Evolutionary conservation across 2,113 vertebrate species (phyloP).

Genomic region (Uropsilus gracilis): DNA sequence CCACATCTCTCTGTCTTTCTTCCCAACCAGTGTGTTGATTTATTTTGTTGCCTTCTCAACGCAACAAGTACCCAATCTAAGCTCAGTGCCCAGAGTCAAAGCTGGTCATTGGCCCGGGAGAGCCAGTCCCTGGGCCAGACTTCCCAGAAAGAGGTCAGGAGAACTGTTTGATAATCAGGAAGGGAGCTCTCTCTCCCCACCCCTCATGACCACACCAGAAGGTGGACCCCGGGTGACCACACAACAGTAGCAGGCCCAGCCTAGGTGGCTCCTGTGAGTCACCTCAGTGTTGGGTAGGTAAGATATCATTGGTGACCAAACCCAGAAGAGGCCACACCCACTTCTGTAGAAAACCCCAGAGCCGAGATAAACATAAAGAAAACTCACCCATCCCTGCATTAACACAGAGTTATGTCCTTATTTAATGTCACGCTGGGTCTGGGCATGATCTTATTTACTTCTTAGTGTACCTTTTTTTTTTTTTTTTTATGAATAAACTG

Average conservation of each 20-base stretch:
- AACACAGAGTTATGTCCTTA: neutral
- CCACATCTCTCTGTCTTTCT: too few relatives aligned
- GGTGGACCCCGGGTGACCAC: neutral
- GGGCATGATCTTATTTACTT: neutral
- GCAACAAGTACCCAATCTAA: neutral
- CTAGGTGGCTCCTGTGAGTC: neutral
- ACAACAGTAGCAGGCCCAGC: neutral
- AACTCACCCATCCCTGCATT: neutral
- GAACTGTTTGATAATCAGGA: neutral
- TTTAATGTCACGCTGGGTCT: neutral
- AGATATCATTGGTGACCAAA: constrained; percentile 50
- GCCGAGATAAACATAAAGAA: neutral
- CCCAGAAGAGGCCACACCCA: constrained; percentile 41
- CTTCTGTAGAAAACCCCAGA: neutral
- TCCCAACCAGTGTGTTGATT: too few relatives aligned
- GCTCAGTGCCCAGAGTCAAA: neutral
- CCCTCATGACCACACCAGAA: neutral
- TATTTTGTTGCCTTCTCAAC: too few relatives aligned
- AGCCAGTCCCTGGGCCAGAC: neutral
- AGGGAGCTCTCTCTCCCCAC: neutral
- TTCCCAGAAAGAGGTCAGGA: neutral
- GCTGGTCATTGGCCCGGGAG: neutral
- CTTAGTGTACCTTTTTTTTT: neutral
- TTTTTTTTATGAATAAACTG: neutral
- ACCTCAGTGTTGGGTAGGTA: neutral